A percentile compares a stretch with the other conserved stretches of the same genome.
phyloP scores from a whole-genome alignment of 2,797 vertebrate species.

The Mycteria americana region DNA sequence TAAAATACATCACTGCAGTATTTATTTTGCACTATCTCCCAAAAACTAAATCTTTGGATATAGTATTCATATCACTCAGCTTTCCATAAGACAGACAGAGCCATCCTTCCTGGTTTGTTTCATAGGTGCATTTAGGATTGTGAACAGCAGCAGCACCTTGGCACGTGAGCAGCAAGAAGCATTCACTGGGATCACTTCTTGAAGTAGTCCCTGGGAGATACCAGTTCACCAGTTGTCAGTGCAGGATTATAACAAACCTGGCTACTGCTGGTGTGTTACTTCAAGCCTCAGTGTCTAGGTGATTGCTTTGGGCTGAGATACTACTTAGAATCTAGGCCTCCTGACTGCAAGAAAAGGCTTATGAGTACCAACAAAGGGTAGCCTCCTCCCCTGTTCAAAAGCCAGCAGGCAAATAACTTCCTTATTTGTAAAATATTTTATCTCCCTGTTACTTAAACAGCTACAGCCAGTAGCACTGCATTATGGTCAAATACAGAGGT shows the following conservation, averaged over 20 bases:
- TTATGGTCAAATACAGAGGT: background rate
- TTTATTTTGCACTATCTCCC: background rate
- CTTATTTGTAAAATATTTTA: background rate
- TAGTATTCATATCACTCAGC: background rate
- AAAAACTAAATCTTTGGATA: background rate
- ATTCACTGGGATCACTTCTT: background rate
- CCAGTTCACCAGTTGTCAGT: background rate
- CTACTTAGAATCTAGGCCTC: background rate
- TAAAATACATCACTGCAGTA: background rate
- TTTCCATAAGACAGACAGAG: background rate
- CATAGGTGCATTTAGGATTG: background rate
- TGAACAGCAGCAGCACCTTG: background rate
- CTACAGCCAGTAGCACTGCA: background rate
- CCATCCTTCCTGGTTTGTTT: background rate
- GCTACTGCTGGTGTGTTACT: background rate
- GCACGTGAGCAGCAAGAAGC: background rate
- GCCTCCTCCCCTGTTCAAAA: background rate
- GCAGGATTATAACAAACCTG: background rate
- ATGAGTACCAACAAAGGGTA: background rate
- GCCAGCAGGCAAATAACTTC: background rate
- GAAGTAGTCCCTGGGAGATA: background rate
- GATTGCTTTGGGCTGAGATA: background rate
- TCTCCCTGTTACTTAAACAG: background rate
- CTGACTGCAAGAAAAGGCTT: background rate
- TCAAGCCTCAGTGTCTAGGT: background rate